Percentiles rank a stretch among this genome's conserved stretches.
These are phyloP conservation scores for Falco novaeseelandiae DNA, from an alignment of 2,797 vertebrate species.

Conservation along the genomic window DNA sequence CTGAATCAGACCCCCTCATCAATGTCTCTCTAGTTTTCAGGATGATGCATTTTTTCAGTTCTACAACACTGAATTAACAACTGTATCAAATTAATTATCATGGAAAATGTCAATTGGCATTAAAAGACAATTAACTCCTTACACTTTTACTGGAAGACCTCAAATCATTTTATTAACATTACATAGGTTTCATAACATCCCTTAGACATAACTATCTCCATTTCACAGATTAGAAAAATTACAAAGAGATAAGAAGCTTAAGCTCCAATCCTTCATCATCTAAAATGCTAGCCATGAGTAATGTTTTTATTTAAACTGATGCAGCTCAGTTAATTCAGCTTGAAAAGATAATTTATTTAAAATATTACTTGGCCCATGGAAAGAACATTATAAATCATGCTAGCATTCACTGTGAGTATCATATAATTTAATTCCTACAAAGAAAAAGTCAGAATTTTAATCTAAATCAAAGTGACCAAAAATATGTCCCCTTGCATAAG, in stretches of 20 bases:
- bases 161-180: neutral
- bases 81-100: neutral
- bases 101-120: neutral
- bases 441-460: neutral
- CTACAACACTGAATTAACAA: neutral
- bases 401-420: neutral
- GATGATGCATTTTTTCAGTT: neutral
- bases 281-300: neutral
- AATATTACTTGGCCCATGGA: neutral
- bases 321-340: constrained; percentile 12
- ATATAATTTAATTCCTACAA: neutral
- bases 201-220: neutral
- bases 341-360: constrained; percentile 11
- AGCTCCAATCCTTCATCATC: neutral
- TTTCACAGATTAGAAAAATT: constrained; percentile 25
- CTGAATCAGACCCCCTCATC: neutral
- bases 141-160: neutral
- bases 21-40: neutral
- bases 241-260: constrained; percentile 44
- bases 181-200: neutral
- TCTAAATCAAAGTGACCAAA: neutral
- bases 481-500: neutral
- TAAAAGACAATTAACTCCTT: neutral
- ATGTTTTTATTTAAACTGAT: constrained; percentile 30
- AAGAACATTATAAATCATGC: neutral